phyloP scores from a whole-genome alignment of 2,797 vertebrate genomes.

The Macropodus opercularis region DNA sequence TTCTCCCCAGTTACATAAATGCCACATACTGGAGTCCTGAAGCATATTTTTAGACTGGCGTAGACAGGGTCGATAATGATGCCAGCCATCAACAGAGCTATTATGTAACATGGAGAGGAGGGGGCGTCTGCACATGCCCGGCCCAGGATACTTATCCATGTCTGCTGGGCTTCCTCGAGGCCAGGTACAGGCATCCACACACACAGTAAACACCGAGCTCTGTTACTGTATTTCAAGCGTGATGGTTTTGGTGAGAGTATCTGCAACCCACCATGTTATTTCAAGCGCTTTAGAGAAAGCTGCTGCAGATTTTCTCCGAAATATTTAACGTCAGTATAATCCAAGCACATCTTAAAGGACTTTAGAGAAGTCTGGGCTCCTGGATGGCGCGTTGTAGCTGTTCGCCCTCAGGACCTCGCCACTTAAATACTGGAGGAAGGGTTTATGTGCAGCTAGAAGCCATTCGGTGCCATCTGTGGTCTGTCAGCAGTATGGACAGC shows the following conservation, averaged over 20 bases:
- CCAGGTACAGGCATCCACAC: conserved; percentile 24
- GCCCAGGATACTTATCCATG: conserved; percentile 29
- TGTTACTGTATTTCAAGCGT: conserved; percentile 20
- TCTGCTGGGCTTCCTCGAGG: conserved; percentile 21
- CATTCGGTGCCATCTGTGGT: conserved; percentile 11
- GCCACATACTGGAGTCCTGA: conserved; percentile 64
- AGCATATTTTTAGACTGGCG: conserved; percentile 70
- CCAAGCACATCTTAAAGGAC: conserved; percentile 11
- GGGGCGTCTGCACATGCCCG: conserved; percentile 25
- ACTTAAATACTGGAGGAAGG: conserved; percentile 24
- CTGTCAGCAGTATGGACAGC: conserved; percentile 46
- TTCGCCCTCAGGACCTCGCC: conserved; percentile 5
- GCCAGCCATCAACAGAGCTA: conserved; percentile 63
- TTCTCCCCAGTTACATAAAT: conserved; percentile 70
- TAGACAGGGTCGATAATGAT: conserved; percentile 63
- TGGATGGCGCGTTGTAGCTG: conserved; percentile 1
- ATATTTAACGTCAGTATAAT: conserved; percentile 7
- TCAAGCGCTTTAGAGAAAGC: conserved; percentile 12
- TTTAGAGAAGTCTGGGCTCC: conserved; percentile 1
- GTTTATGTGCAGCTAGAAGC: conserved; percentile 18
- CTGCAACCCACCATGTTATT: conserved; percentile 8
- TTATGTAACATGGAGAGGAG: conserved; percentile 59
- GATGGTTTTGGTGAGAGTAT: no score
- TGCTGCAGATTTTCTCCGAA: neutral
- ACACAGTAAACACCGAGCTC: conserved; percentile 34